Evolutionary conservation across 2,888 invertebrate species (phyloP), one percentile per base, ranked within the genome.

Genomic region (Coenonympha glycerion): DNA sequence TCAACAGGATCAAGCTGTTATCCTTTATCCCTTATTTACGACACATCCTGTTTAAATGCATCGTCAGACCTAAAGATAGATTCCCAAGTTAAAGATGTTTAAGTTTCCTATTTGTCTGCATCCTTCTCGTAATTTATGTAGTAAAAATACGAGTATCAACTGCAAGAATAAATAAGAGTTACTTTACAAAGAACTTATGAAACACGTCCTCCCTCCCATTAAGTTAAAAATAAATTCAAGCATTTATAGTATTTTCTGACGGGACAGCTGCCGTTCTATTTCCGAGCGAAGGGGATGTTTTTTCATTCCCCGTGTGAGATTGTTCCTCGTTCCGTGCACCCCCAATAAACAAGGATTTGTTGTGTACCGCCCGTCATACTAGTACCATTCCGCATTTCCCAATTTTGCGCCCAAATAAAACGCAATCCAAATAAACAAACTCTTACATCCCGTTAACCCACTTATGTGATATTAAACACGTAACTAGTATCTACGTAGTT

Each of bases 211-310:
- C 64, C 50, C 54, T 56, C 64, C 68, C 64, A 61, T 66, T 63
- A 62, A 59, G 65, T 63, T 63, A 61, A 66, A 61, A 69, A 72
- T 73, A 74, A 73, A 74, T 69, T 71, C 66, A 59, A 63, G 66
- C 69, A 73, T 71, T 73, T 68, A 68, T 75, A 69, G 75, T 73
- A 72, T 75, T 74, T 77, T 71, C 71, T 64, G 60, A 62, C 50
- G 50, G 65, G 63, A 77, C 83, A 84, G 83, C 83, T 86, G 85
- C 80, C 78, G 67, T 67, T 73, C 77, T 82, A 84, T 84, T 84
- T 85, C 74, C 68, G 78, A 74, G 66, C 66, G 70, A 69, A 70
- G 77, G 76, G 76, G 71, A 71, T 45, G 71, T 68, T 66, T 66
- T 73, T 68, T 47, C 49, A 49, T 53, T 53, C 45, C 44, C 45